Evolutionary conservation across 2,113 vertebrate species (phyloP), one percentile per base, ranked within the genome.

Genomic region (Planiliza haematocheilus): DNA sequence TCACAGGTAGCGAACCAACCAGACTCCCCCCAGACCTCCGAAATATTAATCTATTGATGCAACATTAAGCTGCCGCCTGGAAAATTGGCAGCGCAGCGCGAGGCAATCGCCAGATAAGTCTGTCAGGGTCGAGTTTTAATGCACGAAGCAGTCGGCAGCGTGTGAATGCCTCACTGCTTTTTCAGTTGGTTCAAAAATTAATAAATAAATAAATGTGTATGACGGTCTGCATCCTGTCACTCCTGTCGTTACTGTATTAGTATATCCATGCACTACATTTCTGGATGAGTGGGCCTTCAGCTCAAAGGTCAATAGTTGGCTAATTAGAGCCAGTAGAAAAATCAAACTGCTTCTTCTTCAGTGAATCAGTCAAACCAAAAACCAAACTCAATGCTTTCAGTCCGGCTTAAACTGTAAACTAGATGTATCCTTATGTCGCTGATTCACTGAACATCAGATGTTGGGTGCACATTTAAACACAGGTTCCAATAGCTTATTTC

Each of bases 1-100:
- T 60, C 68, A 60, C 45, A 59, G 77, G 55, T 53, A 13, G 52
- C 64, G 45, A 70, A 82, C 77, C 75, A 74, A 70, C 77, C 34
- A 16, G 37, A 70, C 45, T 4, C 45, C 2, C n/a, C 12, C 18
- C 50, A 60, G 59, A 43, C 50, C 74, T 57, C 30, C 30, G 34
- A 81, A 89, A 89, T 86, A 86, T 84, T n/a, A 84, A 88, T 87
- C 57, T 70, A 71, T 20, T 45, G 79, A 82, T 74, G 78, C 65
- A 74, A 80, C 87, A 82, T 82, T 86, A 82, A 74, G 61, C 73
- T 20, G 56, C 74, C 36, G 56, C 52, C 70, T 61, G 63, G 76
- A 74, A 89, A 86, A 88, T 83, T 89, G 83, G 72, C 65, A 73
- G 65, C 68, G 14, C 53, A 3, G 58, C 2, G 38, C 51, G 9